These are phyloP conservation scores for Tachina grossa DNA, from an alignment of 2,888 invertebrate species.

Conservation along the genomic window DNA sequence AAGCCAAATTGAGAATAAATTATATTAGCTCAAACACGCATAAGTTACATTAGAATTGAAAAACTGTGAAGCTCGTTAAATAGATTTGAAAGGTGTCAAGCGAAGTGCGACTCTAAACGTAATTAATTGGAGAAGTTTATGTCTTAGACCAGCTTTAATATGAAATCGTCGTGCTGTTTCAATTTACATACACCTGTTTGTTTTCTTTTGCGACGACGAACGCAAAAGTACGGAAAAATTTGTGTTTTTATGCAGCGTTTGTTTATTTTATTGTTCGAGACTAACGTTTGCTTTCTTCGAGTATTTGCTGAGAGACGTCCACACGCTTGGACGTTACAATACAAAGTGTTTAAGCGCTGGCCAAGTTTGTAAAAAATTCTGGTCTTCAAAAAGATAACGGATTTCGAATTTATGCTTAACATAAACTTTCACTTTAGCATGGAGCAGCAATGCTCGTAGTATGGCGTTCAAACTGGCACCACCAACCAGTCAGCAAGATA, in stretches of 20 bases:
- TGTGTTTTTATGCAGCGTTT: neutral
- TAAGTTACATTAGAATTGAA: constrained; percentile 20
- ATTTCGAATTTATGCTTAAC: constrained; percentile 78
- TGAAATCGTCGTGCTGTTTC: constrained; percentile 56
- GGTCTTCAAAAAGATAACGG: constrained; percentile 78
- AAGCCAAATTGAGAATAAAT: constrained; percentile 17
- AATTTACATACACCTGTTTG: constrained; percentile 69
- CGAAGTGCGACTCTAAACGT: neutral
- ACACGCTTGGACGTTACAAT: constrained; percentile 80
- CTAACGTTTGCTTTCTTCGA: constrained; percentile 25
- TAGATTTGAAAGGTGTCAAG: constrained; percentile 8
- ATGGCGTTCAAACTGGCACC: constrained; percentile 27
- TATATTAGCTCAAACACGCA: constrained; percentile 15
- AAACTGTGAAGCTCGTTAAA: neutral
- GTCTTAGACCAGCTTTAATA: constrained; percentile 30
- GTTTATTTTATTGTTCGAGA: constrained; percentile 7
- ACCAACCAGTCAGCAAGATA: constrained; percentile 33
- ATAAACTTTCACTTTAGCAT: constrained; percentile 81
- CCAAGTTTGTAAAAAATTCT: constrained; percentile 68
- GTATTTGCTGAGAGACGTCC: constrained; percentile 74
- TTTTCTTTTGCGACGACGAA: constrained; percentile 29
- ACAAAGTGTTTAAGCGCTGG: constrained; percentile 74
- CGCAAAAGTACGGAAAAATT: constrained; percentile 51
- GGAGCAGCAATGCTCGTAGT: constrained; percentile 54
- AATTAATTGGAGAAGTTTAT: constrained; percentile 12